Evolutionary conservation across 2,797 vertebrate genomes (phyloP), one percentile per base, ranked within the genome.

Genomic region (Parauchenoglanis ngamensis): DNA sequence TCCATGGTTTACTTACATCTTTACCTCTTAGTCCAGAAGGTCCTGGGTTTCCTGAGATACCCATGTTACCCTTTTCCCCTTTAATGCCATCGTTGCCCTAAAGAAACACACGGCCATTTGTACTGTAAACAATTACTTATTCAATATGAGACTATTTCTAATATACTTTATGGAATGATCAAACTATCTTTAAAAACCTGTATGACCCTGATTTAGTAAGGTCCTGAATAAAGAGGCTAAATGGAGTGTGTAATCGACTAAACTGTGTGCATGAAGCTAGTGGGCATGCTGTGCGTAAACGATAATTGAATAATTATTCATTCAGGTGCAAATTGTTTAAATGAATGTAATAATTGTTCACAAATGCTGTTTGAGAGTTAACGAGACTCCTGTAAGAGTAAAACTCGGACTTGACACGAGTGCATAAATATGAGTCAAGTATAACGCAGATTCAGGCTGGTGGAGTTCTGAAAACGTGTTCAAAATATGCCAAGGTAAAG

Each of bases 1-100:
- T 89, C 40, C 89, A 91, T 83, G 94, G 95, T 95, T 95, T 97
- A 97, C 97, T 98, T 97, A 98, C 97, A 96, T 97, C 97, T 97
- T 97, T 96, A 97, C 97, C 97, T 97, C 96, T 98, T 97, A 97
- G 95, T 95, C 97, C 96, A 40, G 95, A 90, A 88, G 94, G 86
- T 91, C 96, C 97, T 89, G 95, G 89, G 91, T 94, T 95, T 88
- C 96, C 97, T 25, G 94, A 87, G 56, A 91, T 88, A 57, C 97
- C 96, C 68, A 91, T 44, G 56, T 89, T 90, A 21, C 97, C 97
- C 84, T 95, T 96, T 6, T 95, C 93, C 17, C 97, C 97, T 90
- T 96, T 96, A 17, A 7, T 91, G 52, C 96, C 96, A 79, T 93
- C 93, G 3, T 94, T 94, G 3, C 97, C 97, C 97, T 98, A 63